Conservation (phyloP, 2,113 vertebrate genomes). For the Cnemophilus loriae region DNA sequence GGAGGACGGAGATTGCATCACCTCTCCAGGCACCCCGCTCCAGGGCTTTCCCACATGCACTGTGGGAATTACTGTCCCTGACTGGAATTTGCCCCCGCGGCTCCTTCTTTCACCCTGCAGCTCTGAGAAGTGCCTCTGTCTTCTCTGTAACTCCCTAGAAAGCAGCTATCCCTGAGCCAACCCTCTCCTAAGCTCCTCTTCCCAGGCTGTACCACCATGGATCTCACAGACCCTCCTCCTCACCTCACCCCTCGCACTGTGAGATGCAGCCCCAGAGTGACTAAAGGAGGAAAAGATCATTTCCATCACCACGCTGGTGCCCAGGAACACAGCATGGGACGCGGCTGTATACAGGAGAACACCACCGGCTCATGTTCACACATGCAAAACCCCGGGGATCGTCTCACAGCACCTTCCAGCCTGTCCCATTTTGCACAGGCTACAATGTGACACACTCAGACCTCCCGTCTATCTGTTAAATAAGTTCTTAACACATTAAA, state of each 20-base stretch:
- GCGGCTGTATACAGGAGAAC: not conserved
- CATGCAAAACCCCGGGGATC: not conserved
- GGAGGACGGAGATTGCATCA: not conserved
- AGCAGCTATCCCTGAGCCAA: not conserved
- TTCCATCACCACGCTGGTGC: not conserved
- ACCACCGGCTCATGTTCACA: not conserved
- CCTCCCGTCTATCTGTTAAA: rapidly evolving
- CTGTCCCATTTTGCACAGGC: not conserved
- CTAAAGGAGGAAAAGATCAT: not conserved
- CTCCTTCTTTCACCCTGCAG: not conserved
- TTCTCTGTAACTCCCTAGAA: not conserved
- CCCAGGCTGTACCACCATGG: not conserved
- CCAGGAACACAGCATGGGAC: not conserved
- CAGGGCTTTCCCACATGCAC: not conserved
- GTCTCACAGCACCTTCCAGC: not conserved
- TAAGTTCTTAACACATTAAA: not conserved
- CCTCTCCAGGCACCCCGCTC: not conserved
- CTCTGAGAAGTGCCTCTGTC: not conserved
- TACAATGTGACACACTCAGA: rapidly evolving
- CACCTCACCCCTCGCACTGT: rapidly evolving
- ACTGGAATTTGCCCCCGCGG: rapidly evolving
- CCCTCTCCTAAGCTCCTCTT: not conserved
- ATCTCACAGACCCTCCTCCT: not conserved
- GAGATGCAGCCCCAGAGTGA: not conserved
- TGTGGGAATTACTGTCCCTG: not conserved